Conservation (phyloP, 2,113 vertebrate genomes). For the Peromyscus leucopus region DNA sequence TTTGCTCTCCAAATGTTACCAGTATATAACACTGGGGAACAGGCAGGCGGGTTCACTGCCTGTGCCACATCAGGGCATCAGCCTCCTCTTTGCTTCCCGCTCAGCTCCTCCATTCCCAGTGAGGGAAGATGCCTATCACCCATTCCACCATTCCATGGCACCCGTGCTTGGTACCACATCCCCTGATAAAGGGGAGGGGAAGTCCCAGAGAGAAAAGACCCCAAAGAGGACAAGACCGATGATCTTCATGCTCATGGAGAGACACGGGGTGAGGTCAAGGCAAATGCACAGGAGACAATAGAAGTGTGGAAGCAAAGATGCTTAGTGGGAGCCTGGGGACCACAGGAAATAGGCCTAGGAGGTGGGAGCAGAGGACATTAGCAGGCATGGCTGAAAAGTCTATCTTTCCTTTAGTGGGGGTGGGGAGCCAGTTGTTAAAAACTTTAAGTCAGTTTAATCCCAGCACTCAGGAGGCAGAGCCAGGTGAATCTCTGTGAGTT, state of each 20-base stretch:
- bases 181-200: neutral
- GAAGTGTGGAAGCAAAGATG: neutral
- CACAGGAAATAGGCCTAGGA: neutral
- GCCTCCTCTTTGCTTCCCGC: neutral
- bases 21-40: neutral
- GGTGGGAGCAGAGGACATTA: neutral
- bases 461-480: too few relatives aligned
- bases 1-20: neutral
- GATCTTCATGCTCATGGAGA: accelerated
- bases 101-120: neutral
- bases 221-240: neutral
- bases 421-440: neutral
- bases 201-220: neutral
- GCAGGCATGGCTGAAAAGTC: neutral
- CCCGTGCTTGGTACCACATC: neutral
- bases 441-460: slow-evolving; percentile 32
- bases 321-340: neutral
- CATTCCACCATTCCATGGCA: neutral
- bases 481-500: too few relatives aligned
- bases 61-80: neutral
- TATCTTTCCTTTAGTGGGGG: neutral
- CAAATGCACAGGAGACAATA: neutral
- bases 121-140: neutral
- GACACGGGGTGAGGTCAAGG: accelerated
- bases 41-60: neutral